Conservation (phyloP, 2,113 vertebrate species). For the Scortum barcoo region DNA sequence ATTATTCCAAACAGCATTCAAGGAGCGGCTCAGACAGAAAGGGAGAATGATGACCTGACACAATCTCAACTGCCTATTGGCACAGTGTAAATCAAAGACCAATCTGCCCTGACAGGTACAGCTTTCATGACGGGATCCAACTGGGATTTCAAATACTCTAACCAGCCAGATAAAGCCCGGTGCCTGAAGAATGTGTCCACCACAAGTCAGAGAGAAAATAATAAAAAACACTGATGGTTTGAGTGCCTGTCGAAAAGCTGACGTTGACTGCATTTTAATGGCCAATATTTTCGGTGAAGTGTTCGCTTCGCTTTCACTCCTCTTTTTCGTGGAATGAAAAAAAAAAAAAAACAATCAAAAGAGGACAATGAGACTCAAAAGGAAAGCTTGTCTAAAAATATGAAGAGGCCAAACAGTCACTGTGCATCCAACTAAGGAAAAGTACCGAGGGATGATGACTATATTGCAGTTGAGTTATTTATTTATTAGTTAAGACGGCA, state of each 20-base stretch:
- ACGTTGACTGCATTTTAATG: conserved; percentile 82
- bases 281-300: conserved; percentile 55
- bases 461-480: conserved; percentile 18
- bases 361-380: conserved; percentile 41
- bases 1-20: conserved; percentile 70
- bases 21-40: conserved; percentile 70
- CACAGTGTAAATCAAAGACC: conserved; percentile 81
- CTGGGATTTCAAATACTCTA: conserved; percentile 82
- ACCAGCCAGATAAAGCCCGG: conserved; percentile 79
- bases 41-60: conserved; percentile 81
- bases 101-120: conserved; percentile 81
- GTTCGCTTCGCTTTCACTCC: conserved; percentile 42
- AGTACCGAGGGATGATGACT: conserved; percentile 16
- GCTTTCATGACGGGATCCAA: conserved; percentile 77
- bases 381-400: conserved; percentile 43
- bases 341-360: conserved; percentile 42
- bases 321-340: conserved; percentile 6
- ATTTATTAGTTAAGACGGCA: conserved; percentile 29
- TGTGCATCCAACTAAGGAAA: background rate
- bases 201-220: conserved; percentile 47
- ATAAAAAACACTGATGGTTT: conserved; percentile 61
- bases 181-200: conserved; percentile 75
- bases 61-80: conserved; percentile 67
- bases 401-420: conserved; percentile 37
- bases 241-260: conserved; percentile 74